phyloP scores from a whole-genome alignment of 1,140 invertebrate species.

The Cyclina sinensis region DNA sequence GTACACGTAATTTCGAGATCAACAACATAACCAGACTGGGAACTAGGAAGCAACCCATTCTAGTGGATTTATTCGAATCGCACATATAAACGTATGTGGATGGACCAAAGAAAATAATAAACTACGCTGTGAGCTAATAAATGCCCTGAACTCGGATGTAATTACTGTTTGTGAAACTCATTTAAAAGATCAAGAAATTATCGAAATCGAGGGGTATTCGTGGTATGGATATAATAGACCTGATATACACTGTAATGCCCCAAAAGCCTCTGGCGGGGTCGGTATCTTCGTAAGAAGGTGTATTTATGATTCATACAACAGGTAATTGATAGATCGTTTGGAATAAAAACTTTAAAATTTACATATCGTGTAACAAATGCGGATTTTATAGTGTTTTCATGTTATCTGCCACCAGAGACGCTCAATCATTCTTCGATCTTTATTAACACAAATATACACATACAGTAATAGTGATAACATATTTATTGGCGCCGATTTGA shows the following conservation, averaged over 20 bases:
- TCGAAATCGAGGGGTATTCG: slow-evolving; percentile 12
- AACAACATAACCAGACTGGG: neutral
- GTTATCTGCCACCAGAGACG: too few species aligned
- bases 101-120: too few species aligned
- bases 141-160: slow-evolving; percentile 14
- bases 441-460: too few species aligned
- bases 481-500: too few species aligned
- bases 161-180: slow-evolving; percentile 22
- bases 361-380: neutral
- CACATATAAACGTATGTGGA: slow-evolving; percentile 29
- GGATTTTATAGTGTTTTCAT: slow-evolving; percentile 16
- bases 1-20: neutral
- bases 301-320: neutral
- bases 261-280: slow-evolving; percentile 25
- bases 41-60: slow-evolving; percentile 8
- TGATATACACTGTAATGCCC: slow-evolving; percentile 24
- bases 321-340: slow-evolving; percentile 1
- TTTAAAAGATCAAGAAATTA: neutral
- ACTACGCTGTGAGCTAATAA: neutral
- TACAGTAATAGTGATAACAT: too few species aligned
- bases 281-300: slow-evolving; percentile 7
- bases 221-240: slow-evolving; percentile 31
- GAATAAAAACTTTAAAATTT: slow-evolving; percentile 12
- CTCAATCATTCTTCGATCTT: too few species aligned
- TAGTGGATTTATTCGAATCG: neutral